Base-by-base conservation (phyloP, 1,140 invertebrate genomes). In the Leucophenga varia region DNA sequence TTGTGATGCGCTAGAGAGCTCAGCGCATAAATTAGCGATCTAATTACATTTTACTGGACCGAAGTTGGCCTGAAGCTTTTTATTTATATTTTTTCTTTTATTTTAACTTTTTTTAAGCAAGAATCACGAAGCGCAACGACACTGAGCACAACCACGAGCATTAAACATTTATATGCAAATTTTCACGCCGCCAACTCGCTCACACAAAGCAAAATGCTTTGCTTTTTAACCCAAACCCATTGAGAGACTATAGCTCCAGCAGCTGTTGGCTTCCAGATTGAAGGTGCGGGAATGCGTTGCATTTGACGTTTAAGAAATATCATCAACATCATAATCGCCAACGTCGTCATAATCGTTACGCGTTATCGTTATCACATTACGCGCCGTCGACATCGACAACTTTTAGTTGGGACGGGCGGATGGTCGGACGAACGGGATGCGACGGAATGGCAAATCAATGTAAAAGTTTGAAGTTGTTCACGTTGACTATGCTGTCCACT, bases 81-180 rank as follows among this genome's bases (percentile, higher is more conserved):
- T n/a, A n/a, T n/a, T n/a, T n/a, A n/a, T n/a, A n/a, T n/a, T n/a
- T n/a, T n/a, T n/a, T n/a, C n/a, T n/a, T n/a, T n/a, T n/a, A n/a
- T n/a, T n/a, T n/a, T n/a, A n/a, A 25, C 22, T 25, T 10, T 25
- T 25, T 25, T 25, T 10, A 25, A 19, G 10, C 52, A 47, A 44
- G 22, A 67, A 65, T 65, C 63, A 59, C 55, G 64, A 65, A 65
- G 63, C 63, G 63, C 63, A 65, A 44, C 61, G 57, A 50, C 52
- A 48, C 55, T 57, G 57, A 59, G 57, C 57, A 47, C 37, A 34
- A 57, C 54, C 49, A 65, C 63, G 63, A 65, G 63, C 63, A 65
- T 65, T 67, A 45, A 65, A 52, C 64, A 65, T 65, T 65, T 65
- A 59, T 65, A 65, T 65, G 63, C 63, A 65, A 65, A 65, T 65